Percentiles rank a stretch among this genome's conserved stretches.
Evolutionary conservation across 2,797 vertebrate genomes (phyloP).

Genomic region (Pangasius sanitwongsei): DNA sequence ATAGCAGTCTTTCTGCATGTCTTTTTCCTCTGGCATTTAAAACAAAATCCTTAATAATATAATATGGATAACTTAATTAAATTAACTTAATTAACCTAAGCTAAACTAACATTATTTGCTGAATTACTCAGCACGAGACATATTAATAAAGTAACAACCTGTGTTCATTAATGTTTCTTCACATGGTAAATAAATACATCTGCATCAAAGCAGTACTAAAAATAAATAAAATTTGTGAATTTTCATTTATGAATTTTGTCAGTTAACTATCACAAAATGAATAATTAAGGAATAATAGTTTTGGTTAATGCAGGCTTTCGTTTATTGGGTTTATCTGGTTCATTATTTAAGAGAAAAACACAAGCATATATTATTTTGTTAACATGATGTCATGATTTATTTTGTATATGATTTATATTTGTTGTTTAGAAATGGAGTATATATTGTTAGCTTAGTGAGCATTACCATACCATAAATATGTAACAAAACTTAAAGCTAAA

Average conservation of each 20-base stretch:
- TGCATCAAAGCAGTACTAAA: not conserved
- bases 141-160: not conserved
- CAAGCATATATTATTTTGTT: not conserved
- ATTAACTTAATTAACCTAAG: not conserved
- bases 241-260: not conserved
- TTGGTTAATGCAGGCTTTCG: not conserved
- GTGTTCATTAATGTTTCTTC: not conserved
- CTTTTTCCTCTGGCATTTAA: not conserved
- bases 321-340: not conserved
- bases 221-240: not conserved
- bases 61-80: not conserved
- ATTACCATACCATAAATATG: not conserved
- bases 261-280: not conserved
- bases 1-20: not conserved
- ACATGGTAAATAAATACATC: not conserved
- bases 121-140: not conserved
- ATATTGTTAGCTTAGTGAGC: not conserved
- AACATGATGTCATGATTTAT: not conserved
- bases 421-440: not conserved
- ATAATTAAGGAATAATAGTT: not conserved
- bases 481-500: not conserved
- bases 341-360: not conserved
- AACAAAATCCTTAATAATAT: constrained; percentile 11
- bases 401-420: not conserved
- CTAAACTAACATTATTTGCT: not conserved